Base-by-base conservation (phyloP, 2,797 vertebrate genomes). In the Diplodus puntazzo region DNA sequence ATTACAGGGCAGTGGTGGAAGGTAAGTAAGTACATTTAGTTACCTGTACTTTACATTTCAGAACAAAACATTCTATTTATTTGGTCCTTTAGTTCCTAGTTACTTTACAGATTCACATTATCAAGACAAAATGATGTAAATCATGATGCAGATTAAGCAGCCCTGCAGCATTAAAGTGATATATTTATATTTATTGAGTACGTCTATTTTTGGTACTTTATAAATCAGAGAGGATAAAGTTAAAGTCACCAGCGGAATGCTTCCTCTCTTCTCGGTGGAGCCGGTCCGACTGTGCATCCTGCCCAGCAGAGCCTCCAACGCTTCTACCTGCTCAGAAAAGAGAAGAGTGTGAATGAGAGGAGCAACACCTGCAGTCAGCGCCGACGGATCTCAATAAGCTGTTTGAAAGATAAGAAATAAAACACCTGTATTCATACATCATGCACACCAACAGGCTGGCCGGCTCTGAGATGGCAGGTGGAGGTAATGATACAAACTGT, bases 271-370 rank as follows among this genome's bases (percentile, higher is more conserved):
- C 84, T 96, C 94, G 0, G 89, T 63, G 46, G 89, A 85, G 8
- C 94, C 92, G n/a, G 88, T 50, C 16, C 68, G 88, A 63, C 53
- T 81, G 8, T 94, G 91, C 79, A 92, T 90, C 85, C 82, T 88
- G n/a, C 88, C 94, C 79, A 96, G 79, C 62, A 96, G 78, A 71
- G 87, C 87, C 66, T 94, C 93, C 90, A 96, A 90, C 0, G 92
- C 95, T 4, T 96, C 95, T 0, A 95, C 66, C 96, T 96, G 84
- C 23, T 45, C 39, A 42, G 27, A 21, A 67, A n/a, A 68, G 8
- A 68, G 1, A 16, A 2, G 25, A 68, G 3, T 11, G 11, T 11
- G 11, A 49, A 34, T 34, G 34, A 34, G 34, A 34, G 34, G 34
- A 34, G 8, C 8, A 34, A 34, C 34, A 9, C 34, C 34, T 34